A percentile compares a stretch with the other conserved stretches of the same genome.
These are phyloP conservation scores for Coelinius sp. DNA, from an alignment of 2,888 invertebrate genomes.

Conservation along the genomic window DNA sequence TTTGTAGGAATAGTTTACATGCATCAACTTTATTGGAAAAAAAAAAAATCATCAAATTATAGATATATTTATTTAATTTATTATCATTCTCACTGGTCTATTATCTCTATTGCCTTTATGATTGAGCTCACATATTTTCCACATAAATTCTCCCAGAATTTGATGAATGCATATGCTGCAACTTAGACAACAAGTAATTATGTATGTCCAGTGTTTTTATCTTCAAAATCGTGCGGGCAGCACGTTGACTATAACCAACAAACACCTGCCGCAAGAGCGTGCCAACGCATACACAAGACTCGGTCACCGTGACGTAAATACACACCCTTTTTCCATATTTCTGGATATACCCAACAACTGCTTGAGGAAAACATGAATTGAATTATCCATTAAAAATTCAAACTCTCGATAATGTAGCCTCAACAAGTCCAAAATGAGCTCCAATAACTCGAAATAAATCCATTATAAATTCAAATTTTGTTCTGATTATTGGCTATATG, in stretches of 20 bases:
- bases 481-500: neutral
- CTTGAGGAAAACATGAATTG: neutral
- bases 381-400: neutral
- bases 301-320: conserved; percentile 47
- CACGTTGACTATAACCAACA: conserved; percentile 37
- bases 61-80: too few relatives aligned
- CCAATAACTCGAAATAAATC: neutral
- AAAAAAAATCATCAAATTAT: too few relatives aligned
- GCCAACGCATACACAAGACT: conserved; percentile 59
- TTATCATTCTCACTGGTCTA: too few relatives aligned
- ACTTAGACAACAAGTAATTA: conserved; percentile 47
- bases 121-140: neutral
- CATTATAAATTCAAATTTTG: neutral
- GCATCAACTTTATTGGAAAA: too few relatives aligned
- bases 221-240: conserved; percentile 70
- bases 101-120: too few relatives aligned
- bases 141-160: neutral
- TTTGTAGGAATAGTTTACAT: neutral
- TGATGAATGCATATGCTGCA: conserved; percentile 40
- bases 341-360: neutral
- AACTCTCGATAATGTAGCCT: neutral
- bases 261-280: conserved; percentile 55
- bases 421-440: neutral
- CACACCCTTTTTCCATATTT: conserved; percentile 9
- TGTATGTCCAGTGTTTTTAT: conserved; percentile 59